Conservation (phyloP, 1,140 invertebrate species). For the Bombus superbus region DNA sequence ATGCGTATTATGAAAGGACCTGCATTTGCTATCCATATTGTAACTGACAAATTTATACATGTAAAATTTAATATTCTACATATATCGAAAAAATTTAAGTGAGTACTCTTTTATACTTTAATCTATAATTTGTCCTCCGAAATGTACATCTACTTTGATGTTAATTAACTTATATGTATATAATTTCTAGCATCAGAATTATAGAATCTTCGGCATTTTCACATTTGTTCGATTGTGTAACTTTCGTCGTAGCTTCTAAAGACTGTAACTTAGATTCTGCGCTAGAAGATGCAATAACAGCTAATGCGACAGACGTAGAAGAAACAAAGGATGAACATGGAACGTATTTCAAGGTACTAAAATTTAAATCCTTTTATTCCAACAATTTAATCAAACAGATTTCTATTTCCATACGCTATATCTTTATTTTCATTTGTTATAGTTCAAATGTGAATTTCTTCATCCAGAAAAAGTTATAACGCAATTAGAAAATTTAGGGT, state of each 20-base stretch:
- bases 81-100: constrained; percentile 78
- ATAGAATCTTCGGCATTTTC: constrained; percentile 65
- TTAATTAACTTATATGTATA: constrained; percentile 4
- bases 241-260: constrained; percentile 81
- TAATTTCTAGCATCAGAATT: constrained; percentile 62
- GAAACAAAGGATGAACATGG: constrained; percentile 78
- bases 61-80: constrained; percentile 76
- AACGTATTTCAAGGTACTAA: constrained; percentile 76
- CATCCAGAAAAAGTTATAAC: constrained; percentile 71
- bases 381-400: background rate
- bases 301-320: constrained; percentile 86
- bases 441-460: constrained; percentile 80
- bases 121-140: background rate
- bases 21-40: constrained; percentile 78
- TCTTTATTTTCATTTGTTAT: constrained; percentile 53
- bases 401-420: constrained; percentile 1
- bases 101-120: constrained; percentile 57
- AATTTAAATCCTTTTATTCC: background rate
- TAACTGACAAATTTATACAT: constrained; percentile 75
- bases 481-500: constrained; percentile 79
- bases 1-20: constrained; percentile 79
- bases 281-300: constrained; percentile 85
- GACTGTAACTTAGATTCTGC: constrained; percentile 81
- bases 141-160: background rate
- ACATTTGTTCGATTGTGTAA: constrained; percentile 83